A percentile compares a stretch with the other conserved stretches of the same genome.
phyloP scores from a whole-genome alignment of 1,140 invertebrate genomes.

The Chrysomallon squamiferum region DNA sequence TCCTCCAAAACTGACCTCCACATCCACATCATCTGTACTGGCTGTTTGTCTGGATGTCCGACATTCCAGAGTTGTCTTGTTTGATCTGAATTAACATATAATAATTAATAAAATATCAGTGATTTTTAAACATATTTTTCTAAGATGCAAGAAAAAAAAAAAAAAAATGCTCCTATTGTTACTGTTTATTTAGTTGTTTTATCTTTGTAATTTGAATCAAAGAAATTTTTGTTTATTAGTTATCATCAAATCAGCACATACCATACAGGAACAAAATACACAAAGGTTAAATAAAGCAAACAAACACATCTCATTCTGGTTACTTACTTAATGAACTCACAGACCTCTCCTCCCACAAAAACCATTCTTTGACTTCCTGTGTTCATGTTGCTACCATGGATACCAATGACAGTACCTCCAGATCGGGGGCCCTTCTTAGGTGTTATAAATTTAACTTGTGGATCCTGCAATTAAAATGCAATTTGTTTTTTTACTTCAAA shows the following conservation, averaged over 20 bases:
- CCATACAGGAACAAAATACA: no score
- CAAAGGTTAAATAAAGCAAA: no score
- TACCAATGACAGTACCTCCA: constrained; percentile 90
- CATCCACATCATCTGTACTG: constrained; percentile 22
- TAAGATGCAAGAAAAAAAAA: no score
- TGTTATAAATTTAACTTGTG: constrained; percentile 67
- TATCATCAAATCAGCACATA: no score
- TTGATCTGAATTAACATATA: constrained; percentile 31
- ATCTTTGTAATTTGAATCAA: no score
- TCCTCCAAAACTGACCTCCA: constrained; percentile 54
- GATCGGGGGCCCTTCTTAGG: constrained; percentile 89
- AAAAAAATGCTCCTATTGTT: no score
- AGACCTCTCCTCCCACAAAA: constrained; percentile 86
- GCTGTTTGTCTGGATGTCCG: constrained; percentile 33
- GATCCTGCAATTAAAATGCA: constrained; percentile 29
- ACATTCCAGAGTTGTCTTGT: constrained; percentile 40
- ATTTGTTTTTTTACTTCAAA: no score
- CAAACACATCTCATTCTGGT: no score
- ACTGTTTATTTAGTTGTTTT: no score
- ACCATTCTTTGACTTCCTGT: constrained; percentile 90
- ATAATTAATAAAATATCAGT: no score
- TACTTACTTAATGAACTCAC: constrained; percentile 63
- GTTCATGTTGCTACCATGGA: constrained; percentile 90
- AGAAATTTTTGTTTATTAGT: no score
- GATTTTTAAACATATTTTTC: no score